These are phyloP conservation scores for Drosophila robusta DNA, from an alignment of 2,888 invertebrate genomes.

Conservation along the genomic window DNA sequence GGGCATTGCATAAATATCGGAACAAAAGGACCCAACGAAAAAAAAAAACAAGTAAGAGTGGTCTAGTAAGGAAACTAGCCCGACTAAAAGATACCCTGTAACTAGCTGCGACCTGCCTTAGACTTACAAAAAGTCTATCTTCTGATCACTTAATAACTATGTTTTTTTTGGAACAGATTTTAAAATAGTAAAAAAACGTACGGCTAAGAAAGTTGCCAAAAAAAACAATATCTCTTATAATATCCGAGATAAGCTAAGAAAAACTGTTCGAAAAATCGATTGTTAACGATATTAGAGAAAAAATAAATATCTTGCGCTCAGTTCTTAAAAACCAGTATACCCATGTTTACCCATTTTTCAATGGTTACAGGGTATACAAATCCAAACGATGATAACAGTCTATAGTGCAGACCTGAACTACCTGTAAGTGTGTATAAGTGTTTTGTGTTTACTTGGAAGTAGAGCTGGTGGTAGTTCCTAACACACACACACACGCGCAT, in stretches of 20 bases:
- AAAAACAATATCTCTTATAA: too few species aligned
- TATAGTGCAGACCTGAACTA: conserved; percentile 31
- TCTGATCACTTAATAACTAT: too few species aligned
- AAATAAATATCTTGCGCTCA: neutral
- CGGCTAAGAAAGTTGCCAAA: too few species aligned
- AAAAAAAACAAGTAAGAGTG: conserved; percentile 3
- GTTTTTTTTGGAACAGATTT: too few species aligned
- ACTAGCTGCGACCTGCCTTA: too few species aligned
- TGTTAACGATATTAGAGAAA: neutral
- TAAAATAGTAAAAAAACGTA: too few species aligned
- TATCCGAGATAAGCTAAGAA: too few species aligned
- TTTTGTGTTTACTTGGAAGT: conserved; percentile 38
- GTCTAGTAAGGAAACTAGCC: too few species aligned
- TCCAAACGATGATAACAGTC: conserved; percentile 46
- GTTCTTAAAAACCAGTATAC: neutral
- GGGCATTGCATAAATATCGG: conserved; percentile 57
- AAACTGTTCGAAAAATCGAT: too few species aligned
- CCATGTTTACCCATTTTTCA: neutral
- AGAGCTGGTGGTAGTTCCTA: conserved; percentile 6
- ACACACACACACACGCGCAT: neutral
- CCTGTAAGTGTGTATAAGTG: conserved; percentile 33
- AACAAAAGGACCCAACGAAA: conserved; percentile 37
- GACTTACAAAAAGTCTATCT: too few species aligned
- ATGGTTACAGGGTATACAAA: neutral
- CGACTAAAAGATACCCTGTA: neutral